Evolutionary conservation across 2,113 vertebrate species (phyloP).

Genomic region (Zapus hudsonius): DNA sequence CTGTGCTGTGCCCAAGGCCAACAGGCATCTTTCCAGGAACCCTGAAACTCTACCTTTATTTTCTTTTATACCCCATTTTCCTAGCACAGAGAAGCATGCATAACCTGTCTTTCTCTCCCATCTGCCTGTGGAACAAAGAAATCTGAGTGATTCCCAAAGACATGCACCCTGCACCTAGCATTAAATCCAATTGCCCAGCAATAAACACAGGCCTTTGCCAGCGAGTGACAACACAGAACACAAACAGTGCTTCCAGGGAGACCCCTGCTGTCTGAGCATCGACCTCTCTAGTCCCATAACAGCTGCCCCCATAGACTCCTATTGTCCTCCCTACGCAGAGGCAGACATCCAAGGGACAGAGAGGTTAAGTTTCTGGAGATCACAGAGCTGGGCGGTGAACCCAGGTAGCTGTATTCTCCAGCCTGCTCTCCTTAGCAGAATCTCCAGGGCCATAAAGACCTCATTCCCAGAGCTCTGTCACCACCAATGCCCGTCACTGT

Average conservation of each 20-base stretch:
- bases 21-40: not conserved
- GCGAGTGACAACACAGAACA: fast-evolving
- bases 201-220: fast-evolving
- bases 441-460: not conserved
- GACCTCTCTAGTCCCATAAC: not conserved
- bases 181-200: not conserved
- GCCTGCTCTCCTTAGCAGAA: not conserved
- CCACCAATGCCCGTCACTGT: not conserved
- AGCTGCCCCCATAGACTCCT: fast-evolving
- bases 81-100: not conserved
- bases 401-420: not conserved
- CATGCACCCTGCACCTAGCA: not conserved
- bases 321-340: not conserved
- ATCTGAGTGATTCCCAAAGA: too few species aligned
- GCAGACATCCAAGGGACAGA: not conserved
- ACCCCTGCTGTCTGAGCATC: not conserved
- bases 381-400: slow-evolving; percentile 3
- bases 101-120: not conserved
- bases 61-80: not conserved
- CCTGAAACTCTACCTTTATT: fast-evolving
- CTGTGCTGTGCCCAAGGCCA: not conserved
- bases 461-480: not conserved
- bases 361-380: not conserved
- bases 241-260: not conserved
- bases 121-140: not conserved